Conservation (phyloP, 2,797 vertebrate genomes). For the Discoglossus pictus region DNA sequence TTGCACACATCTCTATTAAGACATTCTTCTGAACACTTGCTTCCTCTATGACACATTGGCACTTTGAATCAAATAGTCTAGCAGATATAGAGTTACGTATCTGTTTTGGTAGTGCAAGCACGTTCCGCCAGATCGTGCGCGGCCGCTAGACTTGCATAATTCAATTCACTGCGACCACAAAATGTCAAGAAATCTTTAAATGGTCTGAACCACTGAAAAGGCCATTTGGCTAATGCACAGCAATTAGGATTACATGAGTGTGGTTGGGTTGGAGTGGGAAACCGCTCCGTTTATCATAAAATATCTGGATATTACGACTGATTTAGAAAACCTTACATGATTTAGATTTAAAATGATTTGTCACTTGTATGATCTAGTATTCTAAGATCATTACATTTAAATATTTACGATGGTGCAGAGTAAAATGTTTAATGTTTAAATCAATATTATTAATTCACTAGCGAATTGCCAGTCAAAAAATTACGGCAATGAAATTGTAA, state of each 20-base stretch:
- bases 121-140: conserved; percentile 20
- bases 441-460: no score
- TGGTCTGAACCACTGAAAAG: conserved; percentile 5
- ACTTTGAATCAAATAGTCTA: conserved; percentile 41
- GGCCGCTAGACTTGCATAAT: conserved; percentile 26
- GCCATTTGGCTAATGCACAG: neutral
- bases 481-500: no score
- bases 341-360: no score
- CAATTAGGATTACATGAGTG: neutral
- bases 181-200: conserved; percentile 25
- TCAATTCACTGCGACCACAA: conserved; percentile 30
- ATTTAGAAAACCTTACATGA: no score
- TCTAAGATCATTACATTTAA: no score
- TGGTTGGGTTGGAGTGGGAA: neutral
- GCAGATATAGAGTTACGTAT: conserved; percentile 40
- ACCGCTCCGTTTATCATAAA: no score
- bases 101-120: conserved; percentile 47
- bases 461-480: no score
- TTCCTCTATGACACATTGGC: conserved; percentile 53
- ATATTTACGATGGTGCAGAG: no score
- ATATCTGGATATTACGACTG: no score
- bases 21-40: conserved; percentile 60
- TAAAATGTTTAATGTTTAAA: no score
- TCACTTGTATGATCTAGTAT: no score
- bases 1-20: conserved; percentile 59